Evolutionary conservation across 2,797 vertebrate genomes (phyloP).

Genomic region (Mus spretus): DNA sequence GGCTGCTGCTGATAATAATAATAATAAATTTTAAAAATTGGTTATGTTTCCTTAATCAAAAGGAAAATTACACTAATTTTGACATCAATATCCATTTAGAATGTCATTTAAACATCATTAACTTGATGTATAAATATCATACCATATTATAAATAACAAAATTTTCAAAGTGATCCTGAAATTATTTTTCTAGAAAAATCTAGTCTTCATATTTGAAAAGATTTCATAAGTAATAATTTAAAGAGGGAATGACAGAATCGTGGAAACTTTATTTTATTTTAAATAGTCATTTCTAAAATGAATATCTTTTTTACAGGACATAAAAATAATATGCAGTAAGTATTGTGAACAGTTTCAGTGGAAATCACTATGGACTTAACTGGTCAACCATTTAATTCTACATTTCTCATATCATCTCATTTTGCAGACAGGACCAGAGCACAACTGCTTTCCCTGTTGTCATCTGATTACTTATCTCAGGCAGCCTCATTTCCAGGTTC

Average conservation of each 20-base stretch:
- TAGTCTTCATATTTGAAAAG: background rate
- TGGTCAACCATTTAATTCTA: no score
- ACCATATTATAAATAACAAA: background rate
- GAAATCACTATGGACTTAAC: no score
- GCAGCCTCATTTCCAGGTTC: no score
- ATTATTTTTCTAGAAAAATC: background rate
- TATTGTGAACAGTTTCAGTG: no score
- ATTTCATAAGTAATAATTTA: background rate
- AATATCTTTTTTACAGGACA: no score
- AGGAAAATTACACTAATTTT: background rate
- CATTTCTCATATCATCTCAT: no score
- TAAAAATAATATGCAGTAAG: no score
- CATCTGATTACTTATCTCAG: no score
- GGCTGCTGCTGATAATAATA: no score
- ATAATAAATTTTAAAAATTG: slow-evolving; percentile 16
- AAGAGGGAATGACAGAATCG: background rate
- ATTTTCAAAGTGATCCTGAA: background rate
- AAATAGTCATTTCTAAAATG: no score
- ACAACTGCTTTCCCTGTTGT: no score
- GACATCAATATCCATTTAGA: background rate
- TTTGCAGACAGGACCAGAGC: no score
- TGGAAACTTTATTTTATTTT: background rate
- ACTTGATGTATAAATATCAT: slow-evolving; percentile 1
- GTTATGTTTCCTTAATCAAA: background rate
- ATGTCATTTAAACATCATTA: background rate